Evolutionary conservation across 2,888 invertebrate species (phyloP), one percentile per base, ranked within the genome.

Genomic region (Agrilus cyanescens): DNA sequence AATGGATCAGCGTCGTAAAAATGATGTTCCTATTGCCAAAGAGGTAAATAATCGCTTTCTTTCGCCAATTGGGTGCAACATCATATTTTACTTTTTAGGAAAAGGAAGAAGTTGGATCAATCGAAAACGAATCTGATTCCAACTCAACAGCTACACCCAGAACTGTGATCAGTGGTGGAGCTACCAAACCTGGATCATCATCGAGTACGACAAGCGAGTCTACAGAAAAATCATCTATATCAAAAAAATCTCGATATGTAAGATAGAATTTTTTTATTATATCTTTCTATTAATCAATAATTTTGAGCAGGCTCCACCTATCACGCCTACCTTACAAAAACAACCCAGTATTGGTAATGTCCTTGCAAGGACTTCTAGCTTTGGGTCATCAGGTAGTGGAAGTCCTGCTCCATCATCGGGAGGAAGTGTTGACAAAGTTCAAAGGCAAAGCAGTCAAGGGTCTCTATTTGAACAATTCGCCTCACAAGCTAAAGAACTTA

Each of bases 401-500:
- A 65, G 65, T 52, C 61, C 66, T 6, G 55, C 57, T 33, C 61
- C 62, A 37, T 53, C 58, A 41, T 62, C 65, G 25, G 58, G 58
- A 18, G 51, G 55, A 43, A 52, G 58, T 46, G 47, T 56, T 46
- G 45, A 54, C 32, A 55, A 57, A 29, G 68, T 74, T 1, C 75
- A 79, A 2, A 72, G 87, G 3, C 87, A 89, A 62, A 80, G 83
- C 2, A 87, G 87, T 0, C 89, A 89, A 57, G 77, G 85, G 1
- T 91, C 90, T 0, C 66, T 91, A 2, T 76, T 93, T 53, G 91
- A 91, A 63, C 87, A 89, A 57, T 82, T 91, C 58, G 83, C 91
- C 4, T 78, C 79, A 0, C 90, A 90, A 59, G 91, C 91, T 10
- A 89, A 90, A 63, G 91, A 90, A 55, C 67, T 91, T 43, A 89